These are phyloP conservation scores for Calonectris borealis DNA, from an alignment of 2,113 vertebrate species.

Conservation along the genomic window DNA sequence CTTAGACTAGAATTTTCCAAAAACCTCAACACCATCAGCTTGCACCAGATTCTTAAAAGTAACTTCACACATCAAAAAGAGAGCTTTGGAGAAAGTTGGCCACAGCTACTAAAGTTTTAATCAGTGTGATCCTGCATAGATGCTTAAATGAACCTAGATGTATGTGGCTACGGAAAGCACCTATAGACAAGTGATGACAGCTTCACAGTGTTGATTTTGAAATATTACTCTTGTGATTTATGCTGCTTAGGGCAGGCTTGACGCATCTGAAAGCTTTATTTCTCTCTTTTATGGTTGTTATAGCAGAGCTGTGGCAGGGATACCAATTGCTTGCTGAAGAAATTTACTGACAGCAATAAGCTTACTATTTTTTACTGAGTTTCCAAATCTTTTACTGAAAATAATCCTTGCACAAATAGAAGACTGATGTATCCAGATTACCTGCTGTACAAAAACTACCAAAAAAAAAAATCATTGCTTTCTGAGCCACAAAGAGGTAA, in stretches of 20 bases:
- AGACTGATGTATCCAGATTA: neutral
- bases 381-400: slow-evolving; percentile 15
- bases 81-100: neutral
- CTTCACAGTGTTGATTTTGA: neutral
- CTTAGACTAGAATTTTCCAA: neutral
- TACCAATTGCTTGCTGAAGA: neutral
- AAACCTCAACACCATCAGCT: neutral
- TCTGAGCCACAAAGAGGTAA: neutral
- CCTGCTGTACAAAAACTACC: neutral
- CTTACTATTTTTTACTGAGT: slow-evolving; percentile 19
- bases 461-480: neutral
- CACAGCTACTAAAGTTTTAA: neutral
- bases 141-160: neutral
- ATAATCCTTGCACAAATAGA: neutral
- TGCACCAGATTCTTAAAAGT: neutral
- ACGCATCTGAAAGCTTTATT: slow-evolving; percentile 22
- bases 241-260: neutral
- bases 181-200: neutral
- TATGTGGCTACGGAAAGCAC: neutral
- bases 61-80: neutral
- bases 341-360: slow-evolving; percentile 38
- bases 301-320: neutral
- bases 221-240: neutral
- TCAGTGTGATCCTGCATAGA: neutral
- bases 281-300: slow-evolving; percentile 11